Conservation (phyloP, 2,113 vertebrate species). For the Percina caprodes region DNA sequence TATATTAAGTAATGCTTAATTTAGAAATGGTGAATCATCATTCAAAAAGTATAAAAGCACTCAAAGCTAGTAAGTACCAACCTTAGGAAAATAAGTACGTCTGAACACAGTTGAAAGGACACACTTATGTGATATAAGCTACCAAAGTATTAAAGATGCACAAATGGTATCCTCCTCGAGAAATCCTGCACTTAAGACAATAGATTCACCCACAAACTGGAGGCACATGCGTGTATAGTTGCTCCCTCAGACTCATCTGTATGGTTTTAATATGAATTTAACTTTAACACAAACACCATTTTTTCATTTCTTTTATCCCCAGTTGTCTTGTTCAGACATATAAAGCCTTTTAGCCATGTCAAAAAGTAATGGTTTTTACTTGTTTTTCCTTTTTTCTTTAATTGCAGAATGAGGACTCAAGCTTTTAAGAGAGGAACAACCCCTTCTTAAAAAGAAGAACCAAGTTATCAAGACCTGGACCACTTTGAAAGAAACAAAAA, state of each 20-base stretch:
- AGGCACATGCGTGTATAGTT: not conserved
- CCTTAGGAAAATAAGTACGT: not conserved
- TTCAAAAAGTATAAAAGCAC: no score
- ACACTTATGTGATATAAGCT: not conserved
- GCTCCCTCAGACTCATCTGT: not conserved
- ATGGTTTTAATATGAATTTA: not conserved
- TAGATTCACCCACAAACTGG: not conserved
- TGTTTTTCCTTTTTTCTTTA: conserved; percentile 22
- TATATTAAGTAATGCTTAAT: no score
- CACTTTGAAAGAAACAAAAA: not conserved
- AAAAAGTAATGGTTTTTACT: conserved; percentile 45
- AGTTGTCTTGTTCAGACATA: conserved; percentile 18
- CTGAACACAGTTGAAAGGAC: not conserved
- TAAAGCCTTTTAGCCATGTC: conserved; percentile 29
- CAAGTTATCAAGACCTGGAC: not conserved
- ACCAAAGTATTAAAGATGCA: not conserved
- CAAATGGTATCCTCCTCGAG: not conserved
- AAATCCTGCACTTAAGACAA: not conserved
- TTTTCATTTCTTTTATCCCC: not conserved
- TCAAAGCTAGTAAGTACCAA: no score
- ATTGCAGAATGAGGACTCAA: conserved; percentile 23
- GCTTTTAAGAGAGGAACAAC: conserved; percentile 15
- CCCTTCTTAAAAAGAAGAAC: not conserved
- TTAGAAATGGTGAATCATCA: no score
- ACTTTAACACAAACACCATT: not conserved